Conservation (phyloP, 2,113 vertebrate species). For the Pagrus major region DNA sequence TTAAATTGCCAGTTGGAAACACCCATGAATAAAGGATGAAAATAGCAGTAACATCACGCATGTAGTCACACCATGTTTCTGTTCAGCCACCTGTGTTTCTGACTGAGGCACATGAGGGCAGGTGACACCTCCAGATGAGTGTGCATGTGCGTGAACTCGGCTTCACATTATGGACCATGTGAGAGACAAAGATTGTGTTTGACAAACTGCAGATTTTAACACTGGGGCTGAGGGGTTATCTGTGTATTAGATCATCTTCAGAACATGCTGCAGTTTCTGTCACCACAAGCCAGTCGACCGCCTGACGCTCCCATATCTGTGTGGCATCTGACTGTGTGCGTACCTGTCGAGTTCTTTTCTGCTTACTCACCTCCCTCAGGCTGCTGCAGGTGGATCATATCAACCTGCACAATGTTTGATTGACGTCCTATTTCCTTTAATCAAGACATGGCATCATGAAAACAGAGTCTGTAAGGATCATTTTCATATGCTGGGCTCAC, state of each 20-base stretch:
- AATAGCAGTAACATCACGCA: neutral
- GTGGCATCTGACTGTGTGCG: constrained; percentile 32
- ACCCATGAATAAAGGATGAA: neutral
- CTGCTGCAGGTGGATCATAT: neutral
- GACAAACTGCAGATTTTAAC: constrained; percentile 10
- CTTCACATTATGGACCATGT: constrained; percentile 32
- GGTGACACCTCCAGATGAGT: neutral
- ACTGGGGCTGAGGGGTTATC: constrained; percentile 51
- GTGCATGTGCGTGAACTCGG: constrained; percentile 1
- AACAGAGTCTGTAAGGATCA: neutral
- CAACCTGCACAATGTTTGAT: neutral
- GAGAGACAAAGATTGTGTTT: constrained; percentile 38
- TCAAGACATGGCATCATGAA: neutral
- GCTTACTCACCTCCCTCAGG: constrained; percentile 34
- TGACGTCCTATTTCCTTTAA: neutral
- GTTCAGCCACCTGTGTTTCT: neutral
- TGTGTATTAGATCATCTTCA: constrained; percentile 13
- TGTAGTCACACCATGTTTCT: too few species aligned
- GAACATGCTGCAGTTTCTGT: constrained; percentile 6
- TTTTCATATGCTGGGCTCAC: neutral
- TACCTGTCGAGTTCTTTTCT: constrained; percentile 15
- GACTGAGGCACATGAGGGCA: neutral
- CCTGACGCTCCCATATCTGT: constrained; percentile 49
- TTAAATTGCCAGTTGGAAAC: neutral
- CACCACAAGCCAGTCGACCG: constrained; percentile 3